Conservation (phyloP, 2,113 vertebrate genomes). For the Mugil cephalus region DNA sequence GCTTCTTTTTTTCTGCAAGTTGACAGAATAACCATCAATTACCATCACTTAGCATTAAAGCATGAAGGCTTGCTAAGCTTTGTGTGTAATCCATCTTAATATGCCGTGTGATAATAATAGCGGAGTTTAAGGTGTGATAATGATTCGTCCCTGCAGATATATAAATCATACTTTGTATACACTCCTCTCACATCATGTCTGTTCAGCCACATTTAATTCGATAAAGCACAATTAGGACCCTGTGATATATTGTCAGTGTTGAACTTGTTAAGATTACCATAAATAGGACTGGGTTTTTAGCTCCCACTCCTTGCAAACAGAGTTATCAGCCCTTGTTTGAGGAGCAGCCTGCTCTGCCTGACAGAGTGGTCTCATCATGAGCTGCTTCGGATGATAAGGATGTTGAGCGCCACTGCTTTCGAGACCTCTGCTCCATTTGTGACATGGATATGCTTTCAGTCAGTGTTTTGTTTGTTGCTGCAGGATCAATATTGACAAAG, state of each 20-base stretch:
- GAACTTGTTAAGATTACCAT: slow-evolving; percentile 68
- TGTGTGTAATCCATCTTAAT: slow-evolving; percentile 72
- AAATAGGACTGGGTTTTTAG: slow-evolving; percentile 51
- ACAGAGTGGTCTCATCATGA: slow-evolving; percentile 59
- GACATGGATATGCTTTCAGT: slow-evolving; percentile 56
- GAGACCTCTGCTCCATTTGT: slow-evolving; percentile 58
- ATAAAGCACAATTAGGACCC: slow-evolving; percentile 69
- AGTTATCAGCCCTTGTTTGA: slow-evolving; percentile 75
- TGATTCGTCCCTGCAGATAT: slow-evolving; percentile 65
- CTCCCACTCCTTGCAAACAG: slow-evolving; percentile 60
- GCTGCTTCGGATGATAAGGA: slow-evolving; percentile 62
- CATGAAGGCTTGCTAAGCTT: slow-evolving; percentile 44
- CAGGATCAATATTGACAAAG: slow-evolving; percentile 50
- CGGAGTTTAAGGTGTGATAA: slow-evolving; percentile 59
- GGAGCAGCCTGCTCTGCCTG: slow-evolving; percentile 55
- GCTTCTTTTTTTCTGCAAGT: slow-evolving; percentile 34
- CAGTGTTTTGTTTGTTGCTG: slow-evolving; percentile 56
- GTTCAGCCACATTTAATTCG: slow-evolving; percentile 61
- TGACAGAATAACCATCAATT: slow-evolving; percentile 58
- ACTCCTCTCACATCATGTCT: slow-evolving; percentile 60
- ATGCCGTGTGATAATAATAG: slow-evolving; percentile 54
- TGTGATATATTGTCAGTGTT: slow-evolving; percentile 62
- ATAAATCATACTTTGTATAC: slow-evolving; percentile 76
- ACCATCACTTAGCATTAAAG: slow-evolving; percentile 59
- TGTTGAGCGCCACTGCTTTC: slow-evolving; percentile 30